Evolutionary conservation across 30 jellyfish, hydroid and myxozoan genomes (phyloP).

Genomic region (Sanderia malayensis): DNA sequence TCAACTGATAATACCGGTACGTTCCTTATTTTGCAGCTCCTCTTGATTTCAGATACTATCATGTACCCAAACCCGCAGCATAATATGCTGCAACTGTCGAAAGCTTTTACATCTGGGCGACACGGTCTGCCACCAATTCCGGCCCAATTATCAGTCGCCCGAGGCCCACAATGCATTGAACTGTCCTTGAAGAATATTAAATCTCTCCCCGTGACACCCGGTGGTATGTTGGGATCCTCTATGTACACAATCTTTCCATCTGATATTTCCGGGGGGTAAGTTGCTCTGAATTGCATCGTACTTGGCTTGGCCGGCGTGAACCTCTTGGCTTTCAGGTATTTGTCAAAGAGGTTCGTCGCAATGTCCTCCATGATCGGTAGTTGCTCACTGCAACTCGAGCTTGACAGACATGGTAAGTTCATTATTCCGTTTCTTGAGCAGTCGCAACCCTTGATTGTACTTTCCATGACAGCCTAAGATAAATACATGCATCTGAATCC

Average conservation of each 20-base stretch:
- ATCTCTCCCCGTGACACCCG: conserved; percentile 40
- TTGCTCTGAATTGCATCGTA: conserved; percentile 14
- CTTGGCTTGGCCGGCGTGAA: conserved; percentile 36
- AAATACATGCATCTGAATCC: neutral
- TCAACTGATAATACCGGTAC: conserved; percentile 33
- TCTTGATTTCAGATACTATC: conserved; percentile 51
- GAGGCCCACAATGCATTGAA: conserved; percentile 65
- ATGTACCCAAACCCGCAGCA: conserved; percentile 78
- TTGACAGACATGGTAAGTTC: conserved; percentile 39
- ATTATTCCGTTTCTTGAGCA: conserved; percentile 29
- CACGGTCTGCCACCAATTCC: conserved; percentile 80
- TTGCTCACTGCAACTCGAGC: conserved; percentile 57
- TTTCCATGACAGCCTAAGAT: conserved; percentile 68
- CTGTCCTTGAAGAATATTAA: conserved; percentile 47
- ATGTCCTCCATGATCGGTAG: conserved; percentile 48
- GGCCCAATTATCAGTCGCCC: conserved; percentile 49
- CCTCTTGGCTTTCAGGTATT: conserved; percentile 41
- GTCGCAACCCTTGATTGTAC: conserved; percentile 53
- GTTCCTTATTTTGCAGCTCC: conserved; percentile 35
- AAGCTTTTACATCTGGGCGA: conserved; percentile 59
- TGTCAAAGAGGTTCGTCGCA: conserved; percentile 46
- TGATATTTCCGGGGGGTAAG: conserved; percentile 50
- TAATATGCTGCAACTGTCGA: conserved; percentile 62
- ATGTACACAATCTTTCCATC: conserved; percentile 45
- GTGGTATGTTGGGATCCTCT: conserved; percentile 48